Evolutionary conservation across 2,888 invertebrate genomes (phyloP).

Genomic region (Neoascia interrupta): DNA sequence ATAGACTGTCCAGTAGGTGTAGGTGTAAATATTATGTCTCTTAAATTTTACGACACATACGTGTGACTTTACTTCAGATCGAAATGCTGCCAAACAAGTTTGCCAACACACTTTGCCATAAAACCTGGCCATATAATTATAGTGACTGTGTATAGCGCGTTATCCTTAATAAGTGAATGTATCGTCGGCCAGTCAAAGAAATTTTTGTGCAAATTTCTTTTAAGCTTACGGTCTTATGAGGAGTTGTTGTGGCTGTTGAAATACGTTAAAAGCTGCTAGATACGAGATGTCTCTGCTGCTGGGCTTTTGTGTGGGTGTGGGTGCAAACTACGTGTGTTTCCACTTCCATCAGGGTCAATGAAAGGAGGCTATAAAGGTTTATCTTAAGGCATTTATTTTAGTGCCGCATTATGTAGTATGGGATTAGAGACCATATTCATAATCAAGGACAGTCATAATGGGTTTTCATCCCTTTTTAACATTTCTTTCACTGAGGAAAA

Average conservation of each 20-base stretch:
- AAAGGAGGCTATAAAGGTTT: constrained; percentile 24
- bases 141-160: constrained; percentile 20
- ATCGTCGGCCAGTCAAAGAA: constrained; percentile 17
- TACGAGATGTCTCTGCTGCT: neutral
- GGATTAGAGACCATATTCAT: constrained; percentile 48
- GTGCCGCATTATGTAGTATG: constrained; percentile 14
- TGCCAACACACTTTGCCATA: constrained; percentile 38
- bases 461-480: constrained; percentile 53
- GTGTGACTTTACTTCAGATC: constrained; percentile 45
- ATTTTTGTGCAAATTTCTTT: constrained; percentile 7
- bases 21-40: constrained; percentile 33
- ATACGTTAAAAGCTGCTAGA: constrained; percentile 6
- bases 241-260: neutral
- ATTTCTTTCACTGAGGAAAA: too few species aligned
- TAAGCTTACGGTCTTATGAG: constrained; percentile 23
- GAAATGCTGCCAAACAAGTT: constrained; percentile 49
- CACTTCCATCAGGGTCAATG: constrained; percentile 37
- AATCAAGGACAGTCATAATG: constrained; percentile 60
- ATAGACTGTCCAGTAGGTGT: constrained; percentile 15
- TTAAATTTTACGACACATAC: constrained; percentile 13
- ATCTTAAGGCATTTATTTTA: constrained; percentile 41
- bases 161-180: constrained; percentile 58
- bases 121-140: constrained; percentile 52
- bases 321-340: constrained; percentile 23
- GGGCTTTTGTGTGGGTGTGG: neutral